Percentiles rank a stretch among this genome's conserved stretches.
Conservation (phyloP, 2,888 invertebrate genomes). For the Cephus pygmeus region DNA sequence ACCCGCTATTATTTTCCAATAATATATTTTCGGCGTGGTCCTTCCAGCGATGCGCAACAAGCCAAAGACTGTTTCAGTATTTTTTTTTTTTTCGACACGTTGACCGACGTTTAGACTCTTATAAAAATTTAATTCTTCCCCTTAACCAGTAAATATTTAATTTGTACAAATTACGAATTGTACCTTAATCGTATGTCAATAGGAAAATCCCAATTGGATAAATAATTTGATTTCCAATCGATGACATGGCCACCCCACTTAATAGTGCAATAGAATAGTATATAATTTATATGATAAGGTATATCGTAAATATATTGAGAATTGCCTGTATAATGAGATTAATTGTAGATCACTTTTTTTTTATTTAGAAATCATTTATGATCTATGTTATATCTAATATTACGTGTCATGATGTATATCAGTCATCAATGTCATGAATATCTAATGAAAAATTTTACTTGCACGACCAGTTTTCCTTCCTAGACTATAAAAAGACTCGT, state of each 20-base stretch:
- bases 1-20: not conserved
- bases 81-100: not conserved
- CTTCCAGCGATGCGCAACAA: not conserved
- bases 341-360: not conserved
- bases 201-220: too few relatives aligned
- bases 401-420: not conserved
- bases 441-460: not conserved
- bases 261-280: not conserved
- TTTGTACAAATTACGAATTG: not conserved
- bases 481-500: not conserved
- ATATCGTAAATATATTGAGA: not conserved
- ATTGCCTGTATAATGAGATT: not conserved
- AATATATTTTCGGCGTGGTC: not conserved
- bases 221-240: not conserved
- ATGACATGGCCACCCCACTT: not conserved
- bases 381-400: not conserved
- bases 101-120: too few relatives aligned
- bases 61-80: not conserved
- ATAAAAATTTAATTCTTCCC: not conserved
- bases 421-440: not conserved
- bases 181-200: not conserved
- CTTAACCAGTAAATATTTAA: not conserved
- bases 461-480: not conserved
- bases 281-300: not conserved
- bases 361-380: not conserved